phyloP scores from a whole-genome alignment of 1,140 invertebrate genomes.

The Stegodyphus dumicola region DNA sequence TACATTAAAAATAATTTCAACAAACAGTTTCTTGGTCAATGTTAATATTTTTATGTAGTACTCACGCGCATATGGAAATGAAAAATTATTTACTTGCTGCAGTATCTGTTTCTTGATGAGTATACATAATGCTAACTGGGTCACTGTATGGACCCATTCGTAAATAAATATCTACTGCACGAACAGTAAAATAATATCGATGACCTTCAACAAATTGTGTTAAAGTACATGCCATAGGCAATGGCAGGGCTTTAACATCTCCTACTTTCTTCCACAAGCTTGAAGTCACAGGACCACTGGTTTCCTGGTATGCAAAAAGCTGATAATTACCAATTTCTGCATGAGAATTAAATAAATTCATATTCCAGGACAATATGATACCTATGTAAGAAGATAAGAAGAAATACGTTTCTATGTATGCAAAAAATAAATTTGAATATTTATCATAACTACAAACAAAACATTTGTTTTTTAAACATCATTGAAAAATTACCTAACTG shows the following conservation, averaged over 20 bases:
- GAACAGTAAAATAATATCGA: constrained; percentile 93
- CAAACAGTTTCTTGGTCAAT: no score
- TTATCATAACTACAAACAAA: no score
- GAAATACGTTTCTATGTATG: neutral
- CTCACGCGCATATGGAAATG: no score
- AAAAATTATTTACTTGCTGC: no score
- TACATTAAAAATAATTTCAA: no score
- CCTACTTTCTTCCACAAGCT: constrained; percentile 94
- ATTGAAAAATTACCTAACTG: no score
- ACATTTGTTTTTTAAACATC: no score
- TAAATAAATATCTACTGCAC: constrained; percentile 69
- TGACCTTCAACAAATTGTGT: constrained; percentile 89
- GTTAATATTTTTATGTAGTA: no score
- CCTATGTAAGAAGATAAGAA: constrained; percentile 37
- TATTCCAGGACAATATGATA: constrained; percentile 71
- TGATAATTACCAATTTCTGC: constrained; percentile 85
- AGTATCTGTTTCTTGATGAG: neutral
- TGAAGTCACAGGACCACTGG: constrained; percentile 67
- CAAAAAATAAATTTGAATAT: no score
- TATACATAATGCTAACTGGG: constrained; percentile 24
- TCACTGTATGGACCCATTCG: constrained; percentile 56
- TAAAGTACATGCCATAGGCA: constrained; percentile 96
- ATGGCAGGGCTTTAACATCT: constrained; percentile 89
- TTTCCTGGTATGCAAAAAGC: constrained; percentile 92
- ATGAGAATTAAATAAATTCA: constrained; percentile 76